phyloP scores from a whole-genome alignment of 2,113 vertebrate species.

The Prinia subflava region DNA sequence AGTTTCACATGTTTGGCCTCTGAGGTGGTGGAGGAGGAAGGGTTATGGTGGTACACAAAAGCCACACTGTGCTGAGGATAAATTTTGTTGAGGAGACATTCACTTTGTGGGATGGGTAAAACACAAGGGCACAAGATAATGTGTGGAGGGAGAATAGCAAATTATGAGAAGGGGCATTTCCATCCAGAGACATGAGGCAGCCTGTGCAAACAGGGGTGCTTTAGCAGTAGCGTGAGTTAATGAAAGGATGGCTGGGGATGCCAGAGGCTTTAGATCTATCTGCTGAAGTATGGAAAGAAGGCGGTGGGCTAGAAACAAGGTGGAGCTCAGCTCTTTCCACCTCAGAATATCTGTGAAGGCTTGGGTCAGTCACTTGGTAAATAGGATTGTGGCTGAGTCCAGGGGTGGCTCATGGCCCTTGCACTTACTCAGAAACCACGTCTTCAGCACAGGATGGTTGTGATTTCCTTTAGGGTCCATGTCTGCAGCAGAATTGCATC shows the following conservation, averaged over 20 bases:
- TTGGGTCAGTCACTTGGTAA: neutral
- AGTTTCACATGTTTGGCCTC: constrained; percentile 58
- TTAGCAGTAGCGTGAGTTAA: neutral
- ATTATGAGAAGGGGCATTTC: neutral
- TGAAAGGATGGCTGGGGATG: neutral
- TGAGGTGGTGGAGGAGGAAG: constrained; percentile 47
- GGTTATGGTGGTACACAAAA: constrained; percentile 27
- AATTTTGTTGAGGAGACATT: constrained; percentile 34
- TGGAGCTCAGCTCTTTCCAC: neutral
- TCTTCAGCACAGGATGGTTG: neutral
- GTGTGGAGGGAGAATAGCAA: neutral
- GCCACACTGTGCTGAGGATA: neutral
- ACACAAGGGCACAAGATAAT: neutral
- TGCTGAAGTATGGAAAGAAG: neutral
- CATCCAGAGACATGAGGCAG: neutral
- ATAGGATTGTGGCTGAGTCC: neutral
- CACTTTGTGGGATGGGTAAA: neutral
- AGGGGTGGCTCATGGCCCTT: neutral
- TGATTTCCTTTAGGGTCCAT: neutral
- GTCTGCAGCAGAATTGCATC: neutral
- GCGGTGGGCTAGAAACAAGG: neutral
- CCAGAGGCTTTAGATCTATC: neutral
- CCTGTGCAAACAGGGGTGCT: neutral
- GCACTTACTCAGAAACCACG: neutral
- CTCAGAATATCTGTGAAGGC: neutral